Percentiles rank a stretch among this genome's conserved stretches.
Evolutionary conservation across 2,888 invertebrate genomes (phyloP).

Genomic region (Torymus tubicola): DNA sequence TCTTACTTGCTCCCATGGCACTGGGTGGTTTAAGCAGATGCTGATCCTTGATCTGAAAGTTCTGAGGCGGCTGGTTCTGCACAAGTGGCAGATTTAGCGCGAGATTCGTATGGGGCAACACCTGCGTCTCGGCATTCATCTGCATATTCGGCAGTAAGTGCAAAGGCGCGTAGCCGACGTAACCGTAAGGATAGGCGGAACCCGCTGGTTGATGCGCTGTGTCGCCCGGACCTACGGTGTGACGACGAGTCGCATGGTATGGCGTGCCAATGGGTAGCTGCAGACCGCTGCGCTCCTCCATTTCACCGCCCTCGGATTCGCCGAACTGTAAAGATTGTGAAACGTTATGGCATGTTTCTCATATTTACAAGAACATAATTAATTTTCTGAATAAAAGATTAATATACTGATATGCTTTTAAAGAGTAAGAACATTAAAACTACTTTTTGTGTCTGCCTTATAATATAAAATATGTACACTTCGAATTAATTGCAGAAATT

Average conservation of each 20-base stretch:
- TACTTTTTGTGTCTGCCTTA: too few species aligned
- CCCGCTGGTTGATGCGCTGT: conserved; percentile 84
- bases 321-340: conserved; percentile 73
- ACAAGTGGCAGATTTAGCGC: conserved; percentile 90
- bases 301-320: conserved; percentile 76
- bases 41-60: conserved; percentile 94
- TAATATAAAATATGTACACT: too few species aligned
- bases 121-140: conserved; percentile 76
- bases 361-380: too few species aligned
- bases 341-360: neutral
- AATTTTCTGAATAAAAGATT: too few species aligned
- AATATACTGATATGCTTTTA: too few species aligned
- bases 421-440: too few species aligned
- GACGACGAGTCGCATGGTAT: conserved; percentile 85
- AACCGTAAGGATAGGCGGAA: conserved; percentile 71
- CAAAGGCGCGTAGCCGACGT: conserved; percentile 68
- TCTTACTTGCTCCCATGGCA: conserved; percentile 88
- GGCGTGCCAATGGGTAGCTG: conserved; percentile 72
- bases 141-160: conserved; percentile 70
- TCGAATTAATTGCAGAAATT: too few species aligned
- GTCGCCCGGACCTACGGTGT: conserved; percentile 96
- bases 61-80: conserved; percentile 89
- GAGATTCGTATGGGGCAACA: conserved; percentile 88
- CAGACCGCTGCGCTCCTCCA: conserved; percentile 72
- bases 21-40: conserved; percentile 95